Percentiles rank a stretch among this genome's conserved stretches.
These are phyloP conservation scores for Macaria liturata DNA, from an alignment of 2,888 invertebrate genomes.

Conservation along the genomic window DNA sequence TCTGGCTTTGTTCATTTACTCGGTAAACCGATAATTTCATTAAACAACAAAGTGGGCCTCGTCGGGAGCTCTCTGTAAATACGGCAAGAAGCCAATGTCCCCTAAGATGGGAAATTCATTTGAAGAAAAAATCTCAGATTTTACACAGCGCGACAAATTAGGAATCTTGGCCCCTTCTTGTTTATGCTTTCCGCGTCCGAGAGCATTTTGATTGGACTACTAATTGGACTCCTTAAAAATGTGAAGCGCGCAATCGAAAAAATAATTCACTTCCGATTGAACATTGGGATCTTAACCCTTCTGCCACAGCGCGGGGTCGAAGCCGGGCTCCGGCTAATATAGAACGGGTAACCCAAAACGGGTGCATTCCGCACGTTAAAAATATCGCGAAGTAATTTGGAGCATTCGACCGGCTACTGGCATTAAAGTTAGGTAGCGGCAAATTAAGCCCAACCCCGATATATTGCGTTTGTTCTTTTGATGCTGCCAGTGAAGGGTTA, in stretches of 20 bases:
- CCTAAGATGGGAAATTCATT: conserved; percentile 80
- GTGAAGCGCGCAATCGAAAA: conserved; percentile 31
- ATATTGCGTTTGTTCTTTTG: conserved; percentile 84
- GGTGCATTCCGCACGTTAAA: conserved; percentile 79
- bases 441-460: conserved; percentile 80
- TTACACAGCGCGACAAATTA: conserved; percentile 63
- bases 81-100: conserved; percentile 82
- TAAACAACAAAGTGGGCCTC: conserved; percentile 82
- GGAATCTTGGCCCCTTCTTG: conserved; percentile 49
- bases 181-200: conserved; percentile 45
- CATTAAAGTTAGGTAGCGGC: conserved; percentile 76
- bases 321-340: conserved; percentile 65
- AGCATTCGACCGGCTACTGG: conserved; percentile 74
- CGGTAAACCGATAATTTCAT: conserved; percentile 84
- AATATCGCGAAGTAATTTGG: conserved; percentile 81
- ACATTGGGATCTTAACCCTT: conserved; percentile 55
- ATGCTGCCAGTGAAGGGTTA: conserved; percentile 81
- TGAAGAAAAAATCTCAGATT: conserved; percentile 73
- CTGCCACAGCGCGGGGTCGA: conserved; percentile 36
- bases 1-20: conserved; percentile 83
- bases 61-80: conserved; percentile 72
- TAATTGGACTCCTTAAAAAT: conserved; percentile 43
- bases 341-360: conserved; percentile 72
- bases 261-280: conserved; percentile 39
- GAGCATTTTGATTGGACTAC: conserved; percentile 40